Base-by-base conservation (phyloP, 2,797 vertebrate genomes). In the Argyrosomus regius region DNA sequence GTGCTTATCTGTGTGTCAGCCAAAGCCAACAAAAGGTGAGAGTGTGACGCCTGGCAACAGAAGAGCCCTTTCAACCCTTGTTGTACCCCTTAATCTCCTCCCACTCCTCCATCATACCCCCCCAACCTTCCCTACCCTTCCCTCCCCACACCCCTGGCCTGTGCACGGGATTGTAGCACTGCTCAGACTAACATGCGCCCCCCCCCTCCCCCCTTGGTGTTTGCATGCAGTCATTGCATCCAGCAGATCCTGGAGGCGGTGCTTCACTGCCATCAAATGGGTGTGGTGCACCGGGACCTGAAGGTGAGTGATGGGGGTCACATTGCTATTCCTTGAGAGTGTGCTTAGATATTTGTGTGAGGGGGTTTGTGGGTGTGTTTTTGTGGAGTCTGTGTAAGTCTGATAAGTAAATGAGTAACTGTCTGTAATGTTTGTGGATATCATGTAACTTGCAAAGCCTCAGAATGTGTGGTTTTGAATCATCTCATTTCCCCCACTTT, bases 181-280 rank as follows among this genome's bases (percentile, higher is more conserved):
- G 90, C 90, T 94, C 80, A 92, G 81, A 94, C 93, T 94, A 95
- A 94, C 94, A 89, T 95, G 86, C 92, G 87, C 87, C 67, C 73
- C 78, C 72, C 72, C 20, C 41, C 76, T 58, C 71, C 77, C 59
- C 71, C 76, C 88, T 85, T 94, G 93, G 88, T 94, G 84, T 97
- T 96, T 96, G 95, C 96, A 95, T 80, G 77, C 96, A 99, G 98
- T 96, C 98, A 98, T 96, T 99, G 98, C 96, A 98, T 98, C 96
- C 98, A 98, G 97, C 98, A 99, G 96, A 98, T 98, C 95, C 95
- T 98, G 96, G 98, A 99, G 94, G 98, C 98, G 24, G 97, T 98
- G 90, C 97, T 98, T 91, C 98, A 98, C 89, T 98, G 97, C 94
- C 98, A 99, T 96, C 98, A 99, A 93, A 97, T 97, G 97, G 98